Base-by-base conservation (phyloP, 2,113 vertebrate genomes). In the Pituophis catenifer region DNA sequence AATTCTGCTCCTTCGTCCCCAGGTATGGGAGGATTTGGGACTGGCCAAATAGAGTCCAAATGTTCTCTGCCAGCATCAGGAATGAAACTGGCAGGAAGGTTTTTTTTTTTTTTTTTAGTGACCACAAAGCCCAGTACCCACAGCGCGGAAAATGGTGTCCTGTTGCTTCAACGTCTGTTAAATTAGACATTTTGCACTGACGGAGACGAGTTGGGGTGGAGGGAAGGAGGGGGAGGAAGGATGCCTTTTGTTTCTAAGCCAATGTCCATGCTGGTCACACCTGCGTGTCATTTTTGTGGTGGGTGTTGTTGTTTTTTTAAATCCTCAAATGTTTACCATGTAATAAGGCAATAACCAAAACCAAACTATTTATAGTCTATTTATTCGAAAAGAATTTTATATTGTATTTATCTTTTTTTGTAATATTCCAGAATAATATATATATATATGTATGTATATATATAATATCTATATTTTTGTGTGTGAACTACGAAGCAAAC, bases 371-470 rank as follows among this genome's bases (percentile, higher is more conserved):
- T 97, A 97, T 97, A 97, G 95, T 94, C 94, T 97, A 97, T 97
- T 97, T 97, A 97, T 97, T 97, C 97, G 94, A 94, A 90, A 94
- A 91, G 95, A 95, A 88, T 97, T 97, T 97, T 97, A 97, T 97
- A 97, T 96, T 95, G 95, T 97, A 97, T 97, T 97, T 97, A 97
- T 97, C 93, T 81, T 94, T 81, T 96, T 96, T 97, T 97, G 94
- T 97, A 97, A 97, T 97, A 95, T 96, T 94, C 90, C 57, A 86
- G 89, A 91, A 94, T 93, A 93, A 93, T 93, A 93, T 93, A 91
- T 91, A 91, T 91, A 86, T 65, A 81, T 91, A 91, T 48, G 4
- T 93, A 59, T 86, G 52, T 57, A 91, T 91, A 88, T 93, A 85
- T 91, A 91, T 89, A 93, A 93, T 89, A 92, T 92, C 81, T 89